phyloP scores from a whole-genome alignment of 2,113 vertebrate species.

The Pelmatolapia mariae region DNA sequence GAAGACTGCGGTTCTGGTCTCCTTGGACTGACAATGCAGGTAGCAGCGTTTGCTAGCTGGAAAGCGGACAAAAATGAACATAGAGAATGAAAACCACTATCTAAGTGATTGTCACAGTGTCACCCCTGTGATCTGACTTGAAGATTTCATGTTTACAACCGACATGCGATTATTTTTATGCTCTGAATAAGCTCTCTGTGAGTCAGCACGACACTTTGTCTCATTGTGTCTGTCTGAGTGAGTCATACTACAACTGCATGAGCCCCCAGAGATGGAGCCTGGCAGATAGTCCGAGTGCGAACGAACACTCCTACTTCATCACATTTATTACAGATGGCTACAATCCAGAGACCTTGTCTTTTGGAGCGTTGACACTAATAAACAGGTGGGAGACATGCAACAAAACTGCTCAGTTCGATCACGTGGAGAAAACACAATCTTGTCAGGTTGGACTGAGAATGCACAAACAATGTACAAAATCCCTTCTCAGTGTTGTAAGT shows the following conservation, averaged over 20 bases:
- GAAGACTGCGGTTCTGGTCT: slow-evolving; percentile 82
- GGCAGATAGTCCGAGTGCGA: slow-evolving; percentile 32
- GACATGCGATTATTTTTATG: not conserved
- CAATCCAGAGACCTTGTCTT: slow-evolving; percentile 22
- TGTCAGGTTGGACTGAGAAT: not conserved
- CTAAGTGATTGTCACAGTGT: not conserved
- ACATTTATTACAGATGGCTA: slow-evolving; percentile 20
- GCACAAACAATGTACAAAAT: not conserved
- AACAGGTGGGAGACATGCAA: slow-evolving; percentile 24
- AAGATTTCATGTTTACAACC: not conserved
- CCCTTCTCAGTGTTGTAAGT: not conserved
- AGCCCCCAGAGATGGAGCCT: slow-evolving; percentile 45
- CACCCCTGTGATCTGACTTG: not conserved
- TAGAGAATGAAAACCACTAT: not conserved
- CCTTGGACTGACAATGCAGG: slow-evolving; percentile 89
- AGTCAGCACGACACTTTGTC: not conserved
- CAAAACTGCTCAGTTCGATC: not conserved
- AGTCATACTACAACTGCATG: slow-evolving; percentile 43
- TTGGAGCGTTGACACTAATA: slow-evolving; percentile 17
- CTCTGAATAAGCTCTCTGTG: slow-evolving; percentile 9
- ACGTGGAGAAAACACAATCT: not conserved
- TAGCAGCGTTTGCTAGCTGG: slow-evolving; percentile 91
- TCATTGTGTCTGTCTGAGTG: slow-evolving; percentile 36
- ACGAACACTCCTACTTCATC: slow-evolving; percentile 21
- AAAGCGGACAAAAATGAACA: slow-evolving; percentile 18